Percentiles rank a stretch among this genome's conserved stretches.
phyloP scores from a whole-genome alignment of 2,797 vertebrate genomes.

The Discoglossus pictus region DNA sequence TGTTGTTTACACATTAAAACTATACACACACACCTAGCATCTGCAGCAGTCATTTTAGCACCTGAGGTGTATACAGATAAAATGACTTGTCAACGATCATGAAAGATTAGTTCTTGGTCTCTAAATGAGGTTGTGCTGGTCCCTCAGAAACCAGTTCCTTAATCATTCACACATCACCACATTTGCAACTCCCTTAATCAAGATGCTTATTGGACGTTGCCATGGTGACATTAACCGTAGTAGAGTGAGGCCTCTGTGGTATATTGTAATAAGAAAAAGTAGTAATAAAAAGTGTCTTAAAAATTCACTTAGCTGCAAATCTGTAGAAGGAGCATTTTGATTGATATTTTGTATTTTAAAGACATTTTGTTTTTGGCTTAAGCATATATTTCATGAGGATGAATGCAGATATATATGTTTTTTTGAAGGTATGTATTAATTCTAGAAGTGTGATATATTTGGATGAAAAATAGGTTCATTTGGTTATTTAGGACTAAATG shows the following conservation, averaged over 20 bases:
- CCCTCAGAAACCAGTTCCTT: not conserved
- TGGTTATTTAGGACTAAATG: too few species aligned
- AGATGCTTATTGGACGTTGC: constrained; percentile 3
- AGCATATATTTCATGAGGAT: too few species aligned
- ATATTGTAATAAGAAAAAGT: not conserved
- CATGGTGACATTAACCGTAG: not conserved
- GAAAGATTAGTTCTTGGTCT: not conserved
- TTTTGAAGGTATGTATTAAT: too few species aligned
- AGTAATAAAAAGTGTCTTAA: too few species aligned
- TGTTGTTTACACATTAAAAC: not conserved
- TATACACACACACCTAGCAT: not conserved
- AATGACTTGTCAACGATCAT: not conserved
- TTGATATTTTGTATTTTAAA: too few species aligned
- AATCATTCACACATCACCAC: not conserved
- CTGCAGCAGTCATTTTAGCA: not conserved
- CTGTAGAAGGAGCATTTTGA: too few species aligned
- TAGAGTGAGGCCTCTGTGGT: not conserved
- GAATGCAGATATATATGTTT: too few species aligned
- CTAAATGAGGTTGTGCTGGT: not conserved
- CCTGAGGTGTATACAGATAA: not conserved
- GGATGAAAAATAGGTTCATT: too few species aligned
- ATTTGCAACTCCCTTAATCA: not conserved
- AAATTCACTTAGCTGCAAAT: too few species aligned
- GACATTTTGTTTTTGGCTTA: too few species aligned
- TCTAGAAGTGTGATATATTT: too few species aligned